Evolutionary conservation across 1,140 invertebrate species (phyloP).

Genomic region (Lamellibrachia luymesi): DNA sequence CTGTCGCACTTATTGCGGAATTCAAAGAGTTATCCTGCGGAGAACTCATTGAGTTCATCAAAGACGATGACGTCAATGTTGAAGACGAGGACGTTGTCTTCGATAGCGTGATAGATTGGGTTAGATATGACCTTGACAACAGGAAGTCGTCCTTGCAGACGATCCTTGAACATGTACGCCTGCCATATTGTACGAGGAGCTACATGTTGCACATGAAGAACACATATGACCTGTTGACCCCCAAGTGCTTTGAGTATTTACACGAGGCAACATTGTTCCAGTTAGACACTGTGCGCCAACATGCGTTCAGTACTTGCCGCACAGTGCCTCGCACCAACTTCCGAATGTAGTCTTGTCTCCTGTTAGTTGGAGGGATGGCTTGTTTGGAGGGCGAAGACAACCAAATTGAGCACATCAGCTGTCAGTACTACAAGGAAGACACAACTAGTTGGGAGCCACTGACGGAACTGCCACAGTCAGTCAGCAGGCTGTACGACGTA

Average conservation of each 20-base stretch:
- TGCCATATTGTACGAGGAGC: conserved; percentile 8
- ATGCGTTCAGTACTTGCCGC: not conserved
- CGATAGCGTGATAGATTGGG: not conserved
- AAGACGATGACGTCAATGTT: not conserved
- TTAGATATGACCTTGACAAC: not conserved
- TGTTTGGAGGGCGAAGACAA: not conserved
- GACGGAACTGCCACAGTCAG: not conserved
- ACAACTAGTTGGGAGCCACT: not conserved
- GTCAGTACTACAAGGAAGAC: conserved; percentile 13
- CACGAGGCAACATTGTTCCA: not conserved
- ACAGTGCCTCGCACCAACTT: not conserved
- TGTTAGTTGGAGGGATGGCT: not conserved
- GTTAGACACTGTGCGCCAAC: not conserved
- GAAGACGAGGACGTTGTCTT: conserved; percentile 5
- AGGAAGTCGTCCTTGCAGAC: not conserved
- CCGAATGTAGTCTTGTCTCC: not conserved
- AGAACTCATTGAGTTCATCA: not conserved
- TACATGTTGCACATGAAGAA: not conserved
- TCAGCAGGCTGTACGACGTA: not conserved
- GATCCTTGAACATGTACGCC: not conserved
- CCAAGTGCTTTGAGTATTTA: not conserved
- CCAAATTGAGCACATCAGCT: not conserved
- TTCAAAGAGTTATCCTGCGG: not conserved
- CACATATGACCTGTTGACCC: not conserved
- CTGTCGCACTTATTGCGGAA: not conserved